A percentile compares a stretch with the other conserved stretches of the same genome.
Conservation (phyloP, 1,140 invertebrate genomes). For the Macrobrachium nipponense region DNA sequence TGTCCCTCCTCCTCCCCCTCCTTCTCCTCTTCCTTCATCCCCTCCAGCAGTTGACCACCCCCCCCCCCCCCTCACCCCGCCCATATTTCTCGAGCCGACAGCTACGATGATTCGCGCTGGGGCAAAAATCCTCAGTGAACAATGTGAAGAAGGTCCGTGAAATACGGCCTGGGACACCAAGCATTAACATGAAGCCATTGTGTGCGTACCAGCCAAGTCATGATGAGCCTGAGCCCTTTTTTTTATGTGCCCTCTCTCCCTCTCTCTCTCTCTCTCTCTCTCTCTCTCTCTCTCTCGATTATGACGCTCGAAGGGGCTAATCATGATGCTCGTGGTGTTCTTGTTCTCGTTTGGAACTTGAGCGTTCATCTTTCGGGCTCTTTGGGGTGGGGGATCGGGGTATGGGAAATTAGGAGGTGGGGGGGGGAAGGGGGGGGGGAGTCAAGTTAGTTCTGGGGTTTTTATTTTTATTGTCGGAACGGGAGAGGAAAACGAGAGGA, state of each 20-base stretch:
- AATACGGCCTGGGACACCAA: slow-evolving; percentile 40
- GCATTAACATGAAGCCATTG: slow-evolving; percentile 49
- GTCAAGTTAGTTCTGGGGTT: neutral
- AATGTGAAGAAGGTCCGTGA: slow-evolving; percentile 42
- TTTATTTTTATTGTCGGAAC: neutral
- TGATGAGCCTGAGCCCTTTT: neutral
- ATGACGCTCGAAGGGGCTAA: no score
- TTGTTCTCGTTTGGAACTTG: no score
- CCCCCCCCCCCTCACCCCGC: neutral
- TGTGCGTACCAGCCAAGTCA: slow-evolving; percentile 17
- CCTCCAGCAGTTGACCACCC: neutral
- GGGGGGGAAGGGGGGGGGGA: no score
- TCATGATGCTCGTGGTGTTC: no score
- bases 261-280: no score
- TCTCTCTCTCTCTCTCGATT: no score
- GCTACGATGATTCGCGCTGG: slow-evolving; percentile 38
- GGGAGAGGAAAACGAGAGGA: neutral
- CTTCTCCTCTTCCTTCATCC: neutral
- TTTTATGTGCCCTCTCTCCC: no score
- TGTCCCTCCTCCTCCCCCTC: neutral
- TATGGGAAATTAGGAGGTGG: no score
- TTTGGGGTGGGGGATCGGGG: no score
- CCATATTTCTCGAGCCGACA: slow-evolving; percentile 44
- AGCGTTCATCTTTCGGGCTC: no score
- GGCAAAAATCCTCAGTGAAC: slow-evolving; percentile 40